phyloP scores from a whole-genome alignment of 1,140 invertebrate genomes.

The Onthophagus taurus region DNA sequence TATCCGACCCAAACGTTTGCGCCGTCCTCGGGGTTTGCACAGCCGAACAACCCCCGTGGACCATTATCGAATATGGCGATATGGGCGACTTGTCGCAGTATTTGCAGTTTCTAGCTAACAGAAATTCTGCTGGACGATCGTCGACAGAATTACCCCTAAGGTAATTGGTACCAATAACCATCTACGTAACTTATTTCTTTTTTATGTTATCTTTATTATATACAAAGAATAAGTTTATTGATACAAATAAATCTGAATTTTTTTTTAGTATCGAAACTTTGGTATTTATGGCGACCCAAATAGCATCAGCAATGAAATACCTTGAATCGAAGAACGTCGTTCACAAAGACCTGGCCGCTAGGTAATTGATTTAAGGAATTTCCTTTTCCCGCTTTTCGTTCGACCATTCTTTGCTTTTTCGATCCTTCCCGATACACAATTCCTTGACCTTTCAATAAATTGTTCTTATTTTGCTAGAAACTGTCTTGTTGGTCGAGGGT shows the following conservation, averaged over 20 bases:
- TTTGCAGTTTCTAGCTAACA: conserved; percentile 44
- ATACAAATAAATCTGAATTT: not conserved
- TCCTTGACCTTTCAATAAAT: too few species aligned
- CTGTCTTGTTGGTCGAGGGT: conserved; percentile 72
- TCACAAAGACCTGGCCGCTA: conserved; percentile 68
- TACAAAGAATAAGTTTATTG: not conserved
- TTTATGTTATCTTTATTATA: not conserved
- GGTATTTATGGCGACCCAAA: conserved; percentile 74
- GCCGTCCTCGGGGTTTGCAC: conserved; percentile 61
- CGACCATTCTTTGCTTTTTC: not conserved
- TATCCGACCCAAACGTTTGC: conserved; percentile 66
- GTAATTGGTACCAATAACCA: conserved; percentile 22
- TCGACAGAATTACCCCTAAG: conserved; percentile 31
- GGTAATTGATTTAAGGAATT: conserved; percentile 41
- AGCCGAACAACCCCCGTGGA: conserved; percentile 53
- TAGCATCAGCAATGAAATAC: conserved; percentile 81
- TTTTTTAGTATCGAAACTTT: conserved; percentile 63
- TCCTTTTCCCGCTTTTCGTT: not conserved
- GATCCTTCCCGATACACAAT: too few species aligned
- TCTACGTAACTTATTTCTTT: conserved; percentile 7
- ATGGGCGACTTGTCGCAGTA: conserved; percentile 73
- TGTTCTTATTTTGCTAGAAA: too few species aligned
- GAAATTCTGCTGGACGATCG: conserved; percentile 29
- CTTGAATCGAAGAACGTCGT: conserved; percentile 66
- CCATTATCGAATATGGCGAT: conserved; percentile 70